A percentile compares a stretch with the other conserved stretches of the same genome.
Conservation (phyloP, 2,888 invertebrate genomes). For the Aphidius colemani region DNA sequence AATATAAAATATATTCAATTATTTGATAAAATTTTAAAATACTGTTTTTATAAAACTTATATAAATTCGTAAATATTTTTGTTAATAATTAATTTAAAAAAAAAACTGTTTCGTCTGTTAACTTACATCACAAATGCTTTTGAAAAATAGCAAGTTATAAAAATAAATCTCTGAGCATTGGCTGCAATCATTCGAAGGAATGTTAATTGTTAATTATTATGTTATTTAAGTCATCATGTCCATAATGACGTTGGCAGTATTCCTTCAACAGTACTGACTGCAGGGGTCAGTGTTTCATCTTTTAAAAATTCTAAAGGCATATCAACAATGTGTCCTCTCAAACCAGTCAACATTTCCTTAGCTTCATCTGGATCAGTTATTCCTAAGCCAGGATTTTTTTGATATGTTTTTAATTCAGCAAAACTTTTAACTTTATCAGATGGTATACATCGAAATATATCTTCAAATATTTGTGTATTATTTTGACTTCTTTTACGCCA, state of each 20-base stretch:
- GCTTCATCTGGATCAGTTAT: constrained; percentile 75
- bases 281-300: constrained; percentile 83
- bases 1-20: too few species aligned
- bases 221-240: constrained; percentile 64
- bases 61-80: too few species aligned
- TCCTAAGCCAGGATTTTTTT: constrained; percentile 74
- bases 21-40: too few species aligned
- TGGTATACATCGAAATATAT: constrained; percentile 90
- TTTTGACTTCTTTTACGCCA: constrained; percentile 81
- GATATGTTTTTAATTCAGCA: constrained; percentile 75
- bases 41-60: too few species aligned
- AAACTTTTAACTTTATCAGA: constrained; percentile 82
- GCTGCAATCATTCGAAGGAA: too few species aligned
- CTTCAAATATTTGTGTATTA: constrained; percentile 90
- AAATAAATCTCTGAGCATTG: too few species aligned
- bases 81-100: too few species aligned
- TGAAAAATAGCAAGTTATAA: too few species aligned
- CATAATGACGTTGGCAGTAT: constrained; percentile 91
- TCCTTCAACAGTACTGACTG: constrained; percentile 83
- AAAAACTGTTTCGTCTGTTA: too few species aligned
- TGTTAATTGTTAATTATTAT: too few species aligned
- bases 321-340: constrained; percentile 87
- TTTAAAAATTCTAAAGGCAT: constrained; percentile 89
- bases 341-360: constrained; percentile 72
- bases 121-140: too few species aligned